Conservation (phyloP, 2,888 invertebrate species). For the Mythimna pallens region DNA sequence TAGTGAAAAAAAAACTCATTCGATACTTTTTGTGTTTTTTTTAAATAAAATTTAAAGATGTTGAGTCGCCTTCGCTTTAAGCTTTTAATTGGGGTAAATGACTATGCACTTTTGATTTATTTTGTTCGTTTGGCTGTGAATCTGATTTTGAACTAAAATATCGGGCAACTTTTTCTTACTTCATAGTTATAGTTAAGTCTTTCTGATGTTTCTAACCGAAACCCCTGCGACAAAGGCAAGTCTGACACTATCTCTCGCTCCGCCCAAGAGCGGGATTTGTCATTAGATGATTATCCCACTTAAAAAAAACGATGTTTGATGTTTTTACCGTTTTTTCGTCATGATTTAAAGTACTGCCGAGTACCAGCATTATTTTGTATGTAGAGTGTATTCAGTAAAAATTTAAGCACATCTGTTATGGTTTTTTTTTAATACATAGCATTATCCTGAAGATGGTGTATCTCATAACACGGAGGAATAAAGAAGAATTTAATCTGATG, state of each 20-base stretch:
- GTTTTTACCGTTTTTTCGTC: neutral
- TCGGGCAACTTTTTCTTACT: no score
- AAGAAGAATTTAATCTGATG: constrained; percentile 81
- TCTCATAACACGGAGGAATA: constrained; percentile 75
- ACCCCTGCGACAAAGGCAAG: no score
- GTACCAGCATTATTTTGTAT: constrained; percentile 11
- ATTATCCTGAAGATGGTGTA: constrained; percentile 68
- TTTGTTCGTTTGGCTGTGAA: neutral
- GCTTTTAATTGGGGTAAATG: constrained; percentile 5
- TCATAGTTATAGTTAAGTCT: neutral
- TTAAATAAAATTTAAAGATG: constrained; percentile 7
- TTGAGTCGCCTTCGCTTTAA: neutral
- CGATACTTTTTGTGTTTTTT: constrained; percentile 12
- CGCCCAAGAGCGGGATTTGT: no score
- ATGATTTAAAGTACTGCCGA: constrained; percentile 17
- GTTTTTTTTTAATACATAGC: constrained; percentile 40
- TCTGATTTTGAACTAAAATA: neutral
- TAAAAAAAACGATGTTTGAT: no score
- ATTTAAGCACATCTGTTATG: constrained; percentile 24
- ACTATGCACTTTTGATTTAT: neutral
- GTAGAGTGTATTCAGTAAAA: constrained; percentile 36
- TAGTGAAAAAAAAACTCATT: constrained; percentile 26
- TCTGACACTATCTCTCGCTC: no score
- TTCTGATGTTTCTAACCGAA: neutral
- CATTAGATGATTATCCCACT: no score